A percentile compares a stretch with the other conserved stretches of the same genome.
These are phyloP conservation scores for Bombus soroeensis DNA, from an alignment of 1,140 invertebrate genomes.

Conservation along the genomic window DNA sequence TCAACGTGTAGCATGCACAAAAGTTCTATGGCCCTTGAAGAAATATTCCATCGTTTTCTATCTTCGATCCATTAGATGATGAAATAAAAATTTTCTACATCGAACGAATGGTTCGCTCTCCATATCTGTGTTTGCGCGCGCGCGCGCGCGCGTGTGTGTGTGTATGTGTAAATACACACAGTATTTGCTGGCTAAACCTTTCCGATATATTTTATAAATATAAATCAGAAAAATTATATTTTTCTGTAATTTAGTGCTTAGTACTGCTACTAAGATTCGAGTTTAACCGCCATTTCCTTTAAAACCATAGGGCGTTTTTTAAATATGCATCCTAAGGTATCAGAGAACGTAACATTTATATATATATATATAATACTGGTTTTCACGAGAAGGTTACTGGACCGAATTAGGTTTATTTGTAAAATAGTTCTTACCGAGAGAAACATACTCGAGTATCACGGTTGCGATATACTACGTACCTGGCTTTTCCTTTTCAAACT, in stretches of 20 bases:
- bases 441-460: no score
- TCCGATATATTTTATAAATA: no score
- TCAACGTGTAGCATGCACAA: neutral
- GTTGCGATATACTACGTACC: neutral
- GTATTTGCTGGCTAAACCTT: neutral
- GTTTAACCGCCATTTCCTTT: accelerated
- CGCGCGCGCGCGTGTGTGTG: no score
- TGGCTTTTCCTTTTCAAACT: neutral
- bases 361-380: no score
- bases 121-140: no score
- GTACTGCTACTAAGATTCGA: no score
- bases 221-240: no score
- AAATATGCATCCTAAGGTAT: neutral
- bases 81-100: no score
- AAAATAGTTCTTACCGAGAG: neutral
- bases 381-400: neutral
- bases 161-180: no score
- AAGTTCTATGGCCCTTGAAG: neutral
- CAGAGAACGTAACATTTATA: neutral
- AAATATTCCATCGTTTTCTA: neutral
- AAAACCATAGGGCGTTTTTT: neutral
- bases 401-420: neutral
- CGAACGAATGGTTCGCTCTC: no score
- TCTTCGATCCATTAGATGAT: neutral
- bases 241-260: no score